A percentile compares a stretch with the other conserved stretches of the same genome.
Conservation (phyloP, 2,797 vertebrate genomes). For the Psittacula derbiana region DNA sequence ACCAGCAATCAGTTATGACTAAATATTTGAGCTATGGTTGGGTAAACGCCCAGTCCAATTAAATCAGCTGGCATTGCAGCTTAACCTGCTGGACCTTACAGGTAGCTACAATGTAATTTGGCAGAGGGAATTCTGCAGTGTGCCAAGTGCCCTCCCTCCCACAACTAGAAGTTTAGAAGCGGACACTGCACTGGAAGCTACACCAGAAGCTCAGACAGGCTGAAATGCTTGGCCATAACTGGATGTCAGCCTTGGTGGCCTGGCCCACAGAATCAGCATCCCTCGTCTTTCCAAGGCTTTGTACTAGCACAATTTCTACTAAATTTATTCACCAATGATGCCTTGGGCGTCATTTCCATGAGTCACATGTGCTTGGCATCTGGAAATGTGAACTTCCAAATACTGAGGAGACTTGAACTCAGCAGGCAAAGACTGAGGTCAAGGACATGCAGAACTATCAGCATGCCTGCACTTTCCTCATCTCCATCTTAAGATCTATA, state of each 20-base stretch:
- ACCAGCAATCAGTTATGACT: background rate
- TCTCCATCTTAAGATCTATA: background rate
- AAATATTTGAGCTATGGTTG: background rate
- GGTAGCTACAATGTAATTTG: background rate
- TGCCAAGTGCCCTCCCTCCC: background rate
- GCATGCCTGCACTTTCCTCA: background rate
- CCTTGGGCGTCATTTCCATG: fast-evolving
- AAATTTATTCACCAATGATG: background rate
- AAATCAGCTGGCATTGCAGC: background rate
- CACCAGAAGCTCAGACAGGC: background rate
- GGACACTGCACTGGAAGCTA: background rate
- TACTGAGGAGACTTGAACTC: background rate
- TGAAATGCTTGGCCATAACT: fast-evolving
- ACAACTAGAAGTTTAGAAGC: background rate
- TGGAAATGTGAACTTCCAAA: background rate
- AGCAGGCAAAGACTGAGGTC: background rate
- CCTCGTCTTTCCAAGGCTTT: background rate
- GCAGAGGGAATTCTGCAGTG: background rate
- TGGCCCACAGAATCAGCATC: background rate
- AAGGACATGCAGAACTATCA: background rate
- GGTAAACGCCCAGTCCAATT: background rate
- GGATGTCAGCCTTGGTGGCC: no score
- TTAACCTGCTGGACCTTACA: background rate
- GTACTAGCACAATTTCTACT: fast-evolving
- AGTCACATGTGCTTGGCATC: fast-evolving